Conservation (phyloP, 1,140 invertebrate species). For the Varroa destructor region DNA sequence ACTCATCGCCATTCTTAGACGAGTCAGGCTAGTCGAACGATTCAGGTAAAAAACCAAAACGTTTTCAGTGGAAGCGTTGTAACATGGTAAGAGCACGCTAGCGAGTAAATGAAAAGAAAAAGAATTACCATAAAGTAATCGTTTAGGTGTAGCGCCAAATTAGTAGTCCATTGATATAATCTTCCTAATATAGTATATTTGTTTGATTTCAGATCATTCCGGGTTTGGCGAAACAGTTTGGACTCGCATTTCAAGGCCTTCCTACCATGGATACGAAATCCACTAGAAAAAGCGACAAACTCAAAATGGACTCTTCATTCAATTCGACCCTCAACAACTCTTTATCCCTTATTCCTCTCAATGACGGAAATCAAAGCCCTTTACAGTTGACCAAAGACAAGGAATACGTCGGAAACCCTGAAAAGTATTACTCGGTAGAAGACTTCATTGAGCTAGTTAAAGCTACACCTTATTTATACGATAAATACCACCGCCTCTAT, state of each 20-base stretch:
- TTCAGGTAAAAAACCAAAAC: too few relatives aligned
- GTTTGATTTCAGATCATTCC: conserved; percentile 18
- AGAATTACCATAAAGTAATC: too few relatives aligned
- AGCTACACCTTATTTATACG: conserved; percentile 14
- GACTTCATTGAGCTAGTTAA: conserved; percentile 21
- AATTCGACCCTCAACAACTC: conserved; percentile 17
- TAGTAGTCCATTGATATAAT: too few relatives aligned
- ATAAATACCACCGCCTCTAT: conserved; percentile 25
- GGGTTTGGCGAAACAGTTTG: conserved; percentile 2
- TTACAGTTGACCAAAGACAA: conserved; percentile 19
- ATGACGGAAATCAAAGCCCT: conserved; percentile 10
- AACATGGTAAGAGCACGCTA: too few relatives aligned
- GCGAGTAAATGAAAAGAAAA: too few relatives aligned
- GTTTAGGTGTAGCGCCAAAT: too few relatives aligned
- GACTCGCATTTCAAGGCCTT: not conserved
- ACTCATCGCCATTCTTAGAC: too few relatives aligned
- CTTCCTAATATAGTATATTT: not conserved
- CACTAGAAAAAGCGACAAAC: not conserved
- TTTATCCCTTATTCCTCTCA: conserved; percentile 12
- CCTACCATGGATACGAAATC: conserved; percentile 12
- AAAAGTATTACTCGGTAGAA: conserved; percentile 19
- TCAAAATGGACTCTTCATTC: conserved; percentile 3
- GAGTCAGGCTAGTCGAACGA: too few relatives aligned
- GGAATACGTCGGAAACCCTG: conserved; percentile 23
- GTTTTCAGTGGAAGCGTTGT: too few relatives aligned